Conservation (phyloP, 2,797 vertebrate species). For the Fistularia tabacaria region DNA sequence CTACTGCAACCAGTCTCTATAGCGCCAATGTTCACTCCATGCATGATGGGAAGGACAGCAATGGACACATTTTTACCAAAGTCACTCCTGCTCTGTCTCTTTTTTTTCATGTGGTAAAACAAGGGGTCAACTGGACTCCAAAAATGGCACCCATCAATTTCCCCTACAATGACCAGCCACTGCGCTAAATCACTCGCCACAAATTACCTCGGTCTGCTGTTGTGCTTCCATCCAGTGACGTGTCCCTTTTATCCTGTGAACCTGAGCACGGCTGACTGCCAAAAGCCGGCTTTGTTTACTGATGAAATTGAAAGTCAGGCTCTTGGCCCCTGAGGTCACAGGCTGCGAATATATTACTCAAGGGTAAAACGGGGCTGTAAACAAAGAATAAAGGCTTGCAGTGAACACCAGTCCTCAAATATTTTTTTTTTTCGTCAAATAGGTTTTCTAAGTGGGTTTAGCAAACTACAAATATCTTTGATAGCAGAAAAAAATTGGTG, state of each 20-base stretch:
- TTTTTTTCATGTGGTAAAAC: slow-evolving; percentile 48
- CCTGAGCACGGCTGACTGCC: slow-evolving; percentile 38
- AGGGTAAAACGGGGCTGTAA: slow-evolving; percentile 35
- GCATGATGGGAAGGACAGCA: slow-evolving; percentile 18
- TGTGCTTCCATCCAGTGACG: slow-evolving; percentile 30
- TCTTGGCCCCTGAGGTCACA: slow-evolving; percentile 32
- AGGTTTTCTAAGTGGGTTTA: slow-evolving; percentile 15
- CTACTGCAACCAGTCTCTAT: slow-evolving; percentile 9
- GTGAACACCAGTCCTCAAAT: not conserved
- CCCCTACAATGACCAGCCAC: slow-evolving; percentile 34
- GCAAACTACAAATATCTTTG: slow-evolving; percentile 17
- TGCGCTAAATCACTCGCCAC: slow-evolving; percentile 41
- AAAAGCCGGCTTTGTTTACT: slow-evolving; percentile 56
- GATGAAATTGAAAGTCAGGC: slow-evolving; percentile 53
- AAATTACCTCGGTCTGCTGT: slow-evolving; percentile 39
- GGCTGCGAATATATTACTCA: slow-evolving; percentile 30
- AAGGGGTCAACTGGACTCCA: slow-evolving; percentile 45
- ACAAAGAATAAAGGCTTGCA: slow-evolving; percentile 33
- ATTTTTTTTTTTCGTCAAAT: slow-evolving; percentile 6
- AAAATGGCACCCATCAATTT: slow-evolving; percentile 66
- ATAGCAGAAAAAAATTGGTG: slow-evolving; percentile 9
- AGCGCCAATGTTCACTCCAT: slow-evolving; percentile 8
- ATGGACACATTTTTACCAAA: slow-evolving; percentile 42
- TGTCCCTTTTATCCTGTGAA: slow-evolving; percentile 42
- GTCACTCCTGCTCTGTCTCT: slow-evolving; percentile 43